Conservation (phyloP, 2,113 vertebrate genomes). For the Epinephelus fuscoguttatus region DNA sequence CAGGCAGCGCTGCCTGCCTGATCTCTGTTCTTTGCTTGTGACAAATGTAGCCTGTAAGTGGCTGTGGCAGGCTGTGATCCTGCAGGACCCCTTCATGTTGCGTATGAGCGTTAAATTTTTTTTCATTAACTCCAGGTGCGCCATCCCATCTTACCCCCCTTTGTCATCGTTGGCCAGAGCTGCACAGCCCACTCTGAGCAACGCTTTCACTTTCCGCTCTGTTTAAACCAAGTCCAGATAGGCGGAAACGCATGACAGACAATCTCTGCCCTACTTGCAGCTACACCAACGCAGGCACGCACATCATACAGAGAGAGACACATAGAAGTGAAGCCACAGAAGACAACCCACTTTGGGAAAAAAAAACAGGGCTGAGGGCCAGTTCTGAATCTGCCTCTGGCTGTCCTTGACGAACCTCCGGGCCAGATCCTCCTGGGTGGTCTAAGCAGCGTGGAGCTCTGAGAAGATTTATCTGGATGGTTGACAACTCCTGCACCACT, state of each 20-base stretch:
- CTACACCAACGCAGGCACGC: constrained; percentile 35
- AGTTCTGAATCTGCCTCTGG: constrained; percentile 67
- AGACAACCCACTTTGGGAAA: constrained; percentile 41
- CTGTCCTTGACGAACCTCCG: constrained; percentile 73
- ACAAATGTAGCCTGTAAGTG: constrained; percentile 71
- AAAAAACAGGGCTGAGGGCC: constrained; percentile 56
- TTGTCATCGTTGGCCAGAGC: constrained; percentile 26
- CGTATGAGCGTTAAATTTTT: constrained; percentile 47
- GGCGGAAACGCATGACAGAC: constrained; percentile 52
- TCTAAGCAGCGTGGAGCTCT: constrained; percentile 44
- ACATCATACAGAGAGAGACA: constrained; percentile 20
- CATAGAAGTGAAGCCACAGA: constrained; percentile 28
- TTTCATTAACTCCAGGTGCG: constrained; percentile 72
- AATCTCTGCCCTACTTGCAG: constrained; percentile 59
- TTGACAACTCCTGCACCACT: constrained; percentile 70
- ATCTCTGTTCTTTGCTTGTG: constrained; percentile 36
- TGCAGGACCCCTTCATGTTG: constrained; percentile 70
- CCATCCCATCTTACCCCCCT: constrained; percentile 13
- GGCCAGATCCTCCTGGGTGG: constrained; percentile 70
- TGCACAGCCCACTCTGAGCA: constrained; percentile 6
- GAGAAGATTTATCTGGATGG: constrained; percentile 73
- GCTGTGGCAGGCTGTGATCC: constrained; percentile 71
- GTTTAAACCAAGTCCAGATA: constrained; percentile 58
- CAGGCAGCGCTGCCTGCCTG: constrained; percentile 9
- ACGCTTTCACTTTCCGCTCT: constrained; percentile 55